These are phyloP conservation scores for Sarcophaga caerulescens DNA, from an alignment of 2,888 invertebrate species.

Conservation along the genomic window DNA sequence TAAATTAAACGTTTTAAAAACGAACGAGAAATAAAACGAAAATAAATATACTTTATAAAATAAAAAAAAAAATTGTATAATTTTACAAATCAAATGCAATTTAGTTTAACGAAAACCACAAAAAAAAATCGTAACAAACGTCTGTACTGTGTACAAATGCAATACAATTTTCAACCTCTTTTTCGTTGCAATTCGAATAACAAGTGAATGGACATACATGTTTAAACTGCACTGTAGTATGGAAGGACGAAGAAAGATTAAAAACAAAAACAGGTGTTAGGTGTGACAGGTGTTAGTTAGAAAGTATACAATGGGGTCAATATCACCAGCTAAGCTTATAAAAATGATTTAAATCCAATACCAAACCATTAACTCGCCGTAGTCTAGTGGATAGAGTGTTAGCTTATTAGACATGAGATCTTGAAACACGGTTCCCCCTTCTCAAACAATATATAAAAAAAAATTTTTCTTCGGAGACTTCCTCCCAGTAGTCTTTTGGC, in stretches of 20 bases:
- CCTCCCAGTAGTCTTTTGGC: too few species aligned
- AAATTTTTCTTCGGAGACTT: too few species aligned
- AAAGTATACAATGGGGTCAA: too few species aligned
- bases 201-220: slow-evolving; percentile 53
- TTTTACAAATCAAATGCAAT: slow-evolving; percentile 61
- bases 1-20: slow-evolving; percentile 34
- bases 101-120: slow-evolving; percentile 25
- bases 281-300: not conserved
- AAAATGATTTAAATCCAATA: too few species aligned
- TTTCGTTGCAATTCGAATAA: slow-evolving; percentile 3
- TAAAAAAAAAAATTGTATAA: slow-evolving; percentile 55
- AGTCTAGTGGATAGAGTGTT: too few species aligned
- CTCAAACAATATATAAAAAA: too few species aligned
- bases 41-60: slow-evolving; percentile 41
- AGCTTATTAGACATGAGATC: too few species aligned
- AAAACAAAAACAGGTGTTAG: too few species aligned
- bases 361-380: too few species aligned
- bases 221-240: slow-evolving; percentile 14
- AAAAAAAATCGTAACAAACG: slow-evolving; percentile 42
- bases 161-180: slow-evolving; percentile 41
- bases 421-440: too few species aligned
- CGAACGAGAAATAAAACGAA: not conserved
- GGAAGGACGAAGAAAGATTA: not conserved
- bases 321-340: too few species aligned
- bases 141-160: slow-evolving; percentile 8